Evolutionary conservation across 2,888 invertebrate species (phyloP).

Genomic region (Drosophila neonasuta): DNA sequence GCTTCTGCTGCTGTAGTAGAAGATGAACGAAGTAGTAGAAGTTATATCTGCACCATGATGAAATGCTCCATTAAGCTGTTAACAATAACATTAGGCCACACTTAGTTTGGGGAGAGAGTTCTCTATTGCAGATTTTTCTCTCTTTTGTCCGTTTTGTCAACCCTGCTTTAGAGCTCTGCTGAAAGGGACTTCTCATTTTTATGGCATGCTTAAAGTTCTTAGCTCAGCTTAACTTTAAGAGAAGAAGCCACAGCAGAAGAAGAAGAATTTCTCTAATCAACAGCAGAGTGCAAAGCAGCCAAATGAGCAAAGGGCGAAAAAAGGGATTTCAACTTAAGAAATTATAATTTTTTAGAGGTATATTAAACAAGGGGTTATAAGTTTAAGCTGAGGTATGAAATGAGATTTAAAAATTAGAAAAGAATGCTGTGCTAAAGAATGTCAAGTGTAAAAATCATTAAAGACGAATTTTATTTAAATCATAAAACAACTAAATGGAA

Average conservation of each 20-base stretch:
- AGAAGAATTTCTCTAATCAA: constrained; percentile 37
- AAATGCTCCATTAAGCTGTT: constrained; percentile 77
- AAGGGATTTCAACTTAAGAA: not conserved
- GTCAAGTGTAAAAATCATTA: too few relatives aligned
- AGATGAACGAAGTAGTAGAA: constrained; percentile 26
- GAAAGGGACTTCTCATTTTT: constrained; percentile 31
- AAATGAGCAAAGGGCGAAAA: not conserved
- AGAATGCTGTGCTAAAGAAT: not conserved
- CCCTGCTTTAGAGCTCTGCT: constrained; percentile 14
- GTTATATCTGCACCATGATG: constrained; percentile 58
- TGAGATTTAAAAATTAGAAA: not conserved
- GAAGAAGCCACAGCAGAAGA: constrained; percentile 7
- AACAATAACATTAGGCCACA: constrained; percentile 68
- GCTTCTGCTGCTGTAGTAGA: constrained; percentile 2
- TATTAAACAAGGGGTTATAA: not conserved
- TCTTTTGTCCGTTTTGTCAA: constrained; percentile 34
- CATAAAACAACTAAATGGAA: too few relatives aligned
- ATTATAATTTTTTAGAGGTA: not conserved
- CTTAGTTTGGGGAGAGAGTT: constrained; percentile 37
- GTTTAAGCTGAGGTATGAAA: not conserved
- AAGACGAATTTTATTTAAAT: too few relatives aligned
- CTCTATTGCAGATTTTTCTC: constrained; percentile 31
- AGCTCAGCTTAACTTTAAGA: constrained; percentile 39
- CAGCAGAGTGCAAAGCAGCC: constrained; percentile 1
- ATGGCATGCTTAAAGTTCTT: constrained; percentile 37